A percentile compares a stretch with the other conserved stretches of the same genome.
These are phyloP conservation scores for Drosophila rhopaloa DNA, from an alignment of 1,140 invertebrate genomes.

Conservation along the genomic window DNA sequence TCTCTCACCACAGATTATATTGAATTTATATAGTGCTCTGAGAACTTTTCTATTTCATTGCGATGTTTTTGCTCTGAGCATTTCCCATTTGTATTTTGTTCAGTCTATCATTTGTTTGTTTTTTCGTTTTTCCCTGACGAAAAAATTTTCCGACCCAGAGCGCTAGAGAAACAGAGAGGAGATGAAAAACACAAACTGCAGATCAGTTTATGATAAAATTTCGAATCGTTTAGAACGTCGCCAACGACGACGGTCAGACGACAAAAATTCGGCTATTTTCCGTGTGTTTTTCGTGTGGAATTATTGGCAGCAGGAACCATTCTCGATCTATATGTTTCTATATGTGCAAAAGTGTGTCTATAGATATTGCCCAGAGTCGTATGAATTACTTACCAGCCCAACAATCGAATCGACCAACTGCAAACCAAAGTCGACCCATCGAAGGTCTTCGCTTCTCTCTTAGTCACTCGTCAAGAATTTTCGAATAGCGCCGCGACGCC, in stretches of 20 bases:
- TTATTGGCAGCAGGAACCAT: constrained; percentile 25
- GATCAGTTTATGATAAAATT: constrained; percentile 84
- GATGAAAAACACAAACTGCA: constrained; percentile 52
- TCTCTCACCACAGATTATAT: constrained; percentile 46
- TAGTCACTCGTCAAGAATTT: constrained; percentile 69
- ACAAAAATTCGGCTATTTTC: constrained; percentile 43
- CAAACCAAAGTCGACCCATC: constrained; percentile 26
- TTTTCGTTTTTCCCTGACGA: constrained; percentile 57
- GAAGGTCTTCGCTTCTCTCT: constrained; percentile 57
- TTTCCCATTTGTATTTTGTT: constrained; percentile 33
- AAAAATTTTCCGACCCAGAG: constrained; percentile 53
- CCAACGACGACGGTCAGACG: constrained; percentile 59
- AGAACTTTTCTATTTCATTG: constrained; percentile 53
- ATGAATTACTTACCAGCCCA: constrained; percentile 14
- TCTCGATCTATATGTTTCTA: constrained; percentile 23
- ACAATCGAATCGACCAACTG: constrained; percentile 28
- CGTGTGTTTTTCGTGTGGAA: constrained; percentile 30
- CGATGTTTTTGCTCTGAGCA: constrained; percentile 29
- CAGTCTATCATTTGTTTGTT: constrained; percentile 60
- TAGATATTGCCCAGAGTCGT: constrained; percentile 17
- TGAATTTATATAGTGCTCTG: constrained; percentile 43
- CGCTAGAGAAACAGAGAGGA: constrained; percentile 46
- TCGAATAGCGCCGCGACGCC: constrained; percentile 53
- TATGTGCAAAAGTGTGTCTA: constrained; percentile 28
- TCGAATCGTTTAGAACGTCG: constrained; percentile 80